These are phyloP conservation scores for Etia nguti DNA, from an alignment of 2,113 vertebrate genomes.

Conservation along the genomic window DNA sequence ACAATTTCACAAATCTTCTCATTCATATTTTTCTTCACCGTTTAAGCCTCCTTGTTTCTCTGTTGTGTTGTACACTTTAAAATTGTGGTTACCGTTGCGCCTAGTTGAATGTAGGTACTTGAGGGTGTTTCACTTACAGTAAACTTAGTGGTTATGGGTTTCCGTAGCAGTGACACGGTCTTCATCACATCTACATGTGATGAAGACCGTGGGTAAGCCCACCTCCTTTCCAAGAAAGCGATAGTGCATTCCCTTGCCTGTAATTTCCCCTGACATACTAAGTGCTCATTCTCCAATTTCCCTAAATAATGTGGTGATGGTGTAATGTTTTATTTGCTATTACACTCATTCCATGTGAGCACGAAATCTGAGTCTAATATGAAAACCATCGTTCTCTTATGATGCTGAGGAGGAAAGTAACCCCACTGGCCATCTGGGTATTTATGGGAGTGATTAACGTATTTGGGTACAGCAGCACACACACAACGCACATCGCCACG, in stretches of 20 bases:
- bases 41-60: neutral
- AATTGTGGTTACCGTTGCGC: neutral
- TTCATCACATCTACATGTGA: neutral
- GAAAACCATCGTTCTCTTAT: neutral
- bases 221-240: slow-evolving; percentile 6
- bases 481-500: neutral
- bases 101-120: slow-evolving; percentile 9
- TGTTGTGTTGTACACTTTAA: neutral
- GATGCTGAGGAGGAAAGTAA: neutral
- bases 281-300: slow-evolving; percentile 44
- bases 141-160: slow-evolving; percentile 13
- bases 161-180: neutral
- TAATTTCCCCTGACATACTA: slow-evolving; percentile 42
- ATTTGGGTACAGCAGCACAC: neutral
- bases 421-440: neutral
- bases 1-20: neutral
- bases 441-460: slow-evolving; percentile 13
- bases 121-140: slow-evolving; percentile 12
- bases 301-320: slow-evolving; percentile 41
- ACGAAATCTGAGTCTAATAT: neutral
- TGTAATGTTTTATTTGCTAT: slow-evolving; percentile 23
- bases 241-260: slow-evolving; percentile 35
- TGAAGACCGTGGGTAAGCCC: slow-evolving; percentile 25
- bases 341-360: neutral
- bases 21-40: neutral